These are phyloP conservation scores for Dunckerocampus dactyliophorus DNA, from an alignment of 2,113 vertebrate species.

Conservation along the genomic window DNA sequence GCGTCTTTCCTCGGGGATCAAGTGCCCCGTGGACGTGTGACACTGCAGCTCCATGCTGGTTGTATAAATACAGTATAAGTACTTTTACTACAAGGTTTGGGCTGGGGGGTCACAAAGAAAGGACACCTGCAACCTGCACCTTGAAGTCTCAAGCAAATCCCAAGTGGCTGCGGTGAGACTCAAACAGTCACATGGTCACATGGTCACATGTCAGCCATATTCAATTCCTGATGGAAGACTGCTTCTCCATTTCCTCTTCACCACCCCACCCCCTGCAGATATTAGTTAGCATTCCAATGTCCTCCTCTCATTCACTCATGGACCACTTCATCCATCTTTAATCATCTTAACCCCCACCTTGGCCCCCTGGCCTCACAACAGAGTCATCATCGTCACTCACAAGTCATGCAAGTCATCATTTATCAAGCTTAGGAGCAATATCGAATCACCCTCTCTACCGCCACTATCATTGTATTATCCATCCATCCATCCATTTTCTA, in stretches of 20 bases:
- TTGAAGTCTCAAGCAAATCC: background rate
- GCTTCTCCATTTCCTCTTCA: background rate
- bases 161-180: background rate
- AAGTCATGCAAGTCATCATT: no score
- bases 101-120: no score
- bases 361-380: background rate
- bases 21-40: background rate
- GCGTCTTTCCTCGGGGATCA: slow-evolving; percentile 64
- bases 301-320: background rate
- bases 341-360: background rate
- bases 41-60: slow-evolving; percentile 22
- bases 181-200: no score
- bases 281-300: background rate
- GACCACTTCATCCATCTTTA: slow-evolving; percentile 1
- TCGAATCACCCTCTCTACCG: no score
- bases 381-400: background rate
- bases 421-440: no score
- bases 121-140: background rate
- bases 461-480: no score
- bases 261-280: background rate
- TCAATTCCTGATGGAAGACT: background rate
- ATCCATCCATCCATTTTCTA: no score
- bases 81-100: slow-evolving; percentile 32
- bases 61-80: no score
- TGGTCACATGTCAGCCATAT: background rate